Evolutionary conservation across 2,888 invertebrate species (phyloP).

Genomic region (Neria commutata): DNA sequence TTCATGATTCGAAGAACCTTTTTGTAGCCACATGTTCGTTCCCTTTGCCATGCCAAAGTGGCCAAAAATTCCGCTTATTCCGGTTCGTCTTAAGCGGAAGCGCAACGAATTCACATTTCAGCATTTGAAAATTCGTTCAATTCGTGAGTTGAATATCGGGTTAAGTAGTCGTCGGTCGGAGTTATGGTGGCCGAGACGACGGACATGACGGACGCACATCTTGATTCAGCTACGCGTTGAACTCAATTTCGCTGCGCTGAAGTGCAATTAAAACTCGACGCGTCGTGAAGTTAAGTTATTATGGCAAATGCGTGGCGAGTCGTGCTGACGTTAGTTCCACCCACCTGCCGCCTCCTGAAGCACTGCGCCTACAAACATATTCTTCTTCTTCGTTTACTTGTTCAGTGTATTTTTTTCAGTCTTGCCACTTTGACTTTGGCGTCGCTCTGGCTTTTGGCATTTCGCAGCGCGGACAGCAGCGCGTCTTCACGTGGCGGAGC

Average conservation of each 20-base stretch:
- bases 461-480: neutral
- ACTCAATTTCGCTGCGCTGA: conserved; percentile 22
- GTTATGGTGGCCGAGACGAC: no score
- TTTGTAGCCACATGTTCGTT: no score
- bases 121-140: conserved; percentile 4
- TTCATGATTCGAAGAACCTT: no score
- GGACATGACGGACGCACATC: neutral
- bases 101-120: no score
- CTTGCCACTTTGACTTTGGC: neutral
- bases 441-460: neutral
- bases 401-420: neutral
- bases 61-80: neutral
- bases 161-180: no score
- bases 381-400: no score
- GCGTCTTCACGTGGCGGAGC: no score
- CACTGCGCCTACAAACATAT: neutral
- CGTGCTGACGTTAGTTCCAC: no score
- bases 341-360: no score
- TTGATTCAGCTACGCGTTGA: neutral
- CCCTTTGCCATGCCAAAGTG: no score
- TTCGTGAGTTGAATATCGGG: conserved; percentile 21
- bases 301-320: neutral
- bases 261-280: conserved; percentile 39
- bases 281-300: neutral
- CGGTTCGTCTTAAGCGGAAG: neutral